Evolutionary conservation across 2,888 invertebrate species (phyloP).

Genomic region (Erebia ligea): DNA sequence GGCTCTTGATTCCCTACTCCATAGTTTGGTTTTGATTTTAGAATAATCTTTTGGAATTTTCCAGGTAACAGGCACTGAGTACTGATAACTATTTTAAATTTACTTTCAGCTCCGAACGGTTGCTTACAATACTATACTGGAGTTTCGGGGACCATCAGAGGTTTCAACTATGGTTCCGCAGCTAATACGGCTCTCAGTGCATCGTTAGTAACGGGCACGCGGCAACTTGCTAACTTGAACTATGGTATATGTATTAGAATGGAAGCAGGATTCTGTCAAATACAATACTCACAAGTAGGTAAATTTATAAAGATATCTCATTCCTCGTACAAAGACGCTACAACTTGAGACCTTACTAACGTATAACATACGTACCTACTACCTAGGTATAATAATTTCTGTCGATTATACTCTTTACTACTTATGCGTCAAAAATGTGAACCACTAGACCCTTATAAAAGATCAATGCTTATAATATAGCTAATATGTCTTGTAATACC

Average conservation of each 20-base stretch:
- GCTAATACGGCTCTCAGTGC: conserved; percentile 81
- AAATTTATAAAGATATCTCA: not conserved
- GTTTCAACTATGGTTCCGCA: conserved; percentile 89
- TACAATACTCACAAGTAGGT: conserved; percentile 85
- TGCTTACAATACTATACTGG: conserved; percentile 90
- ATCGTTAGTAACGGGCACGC: conserved; percentile 85
- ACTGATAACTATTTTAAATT: not conserved
- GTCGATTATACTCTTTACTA: too few species aligned
- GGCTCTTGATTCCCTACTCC: too few species aligned
- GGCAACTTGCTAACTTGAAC: conserved; percentile 87
- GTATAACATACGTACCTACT: too few species aligned
- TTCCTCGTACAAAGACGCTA: too few species aligned
- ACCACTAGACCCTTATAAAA: too few species aligned
- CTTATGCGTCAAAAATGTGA: too few species aligned
- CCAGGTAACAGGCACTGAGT: not conserved
- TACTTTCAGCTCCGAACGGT: conserved; percentile 87
- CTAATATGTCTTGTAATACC: too few species aligned
- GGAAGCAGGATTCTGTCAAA: conserved; percentile 88
- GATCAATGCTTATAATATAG: too few species aligned
- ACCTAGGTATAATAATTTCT: too few species aligned
- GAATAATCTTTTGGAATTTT: too few species aligned
- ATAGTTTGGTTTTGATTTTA: too few species aligned
- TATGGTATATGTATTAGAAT: conserved; percentile 91
- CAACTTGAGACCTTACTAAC: too few species aligned
- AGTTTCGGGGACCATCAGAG: conserved; percentile 84